Evolutionary conservation across 2,888 invertebrate species (phyloP).

Genomic region (Polydrusus pterygomalis): DNA sequence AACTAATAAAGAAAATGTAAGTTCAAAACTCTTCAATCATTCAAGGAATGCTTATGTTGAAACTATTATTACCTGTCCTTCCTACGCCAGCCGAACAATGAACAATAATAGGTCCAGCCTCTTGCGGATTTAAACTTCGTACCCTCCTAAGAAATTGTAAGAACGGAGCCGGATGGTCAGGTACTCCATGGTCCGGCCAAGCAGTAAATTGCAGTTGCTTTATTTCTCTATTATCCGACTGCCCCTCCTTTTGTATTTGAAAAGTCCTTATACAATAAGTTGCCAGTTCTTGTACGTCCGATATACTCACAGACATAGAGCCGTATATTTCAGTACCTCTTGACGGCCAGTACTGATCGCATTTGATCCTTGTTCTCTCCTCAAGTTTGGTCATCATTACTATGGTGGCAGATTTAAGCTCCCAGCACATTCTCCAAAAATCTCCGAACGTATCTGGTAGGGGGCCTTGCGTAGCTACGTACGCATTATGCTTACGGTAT

Average conservation of each 20-base stretch:
- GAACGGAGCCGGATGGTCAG: slow-evolving; percentile 99
- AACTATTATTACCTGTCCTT: slow-evolving; percentile 68
- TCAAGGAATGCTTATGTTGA: too few relatives aligned
- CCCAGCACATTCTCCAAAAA: slow-evolving; percentile 99
- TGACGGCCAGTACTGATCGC: slow-evolving; percentile 98
- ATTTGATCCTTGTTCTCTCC: slow-evolving; percentile 96
- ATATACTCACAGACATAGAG: slow-evolving; percentile 93
- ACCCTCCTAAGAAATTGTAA: slow-evolving; percentile 97
- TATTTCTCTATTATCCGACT: slow-evolving; percentile 92
- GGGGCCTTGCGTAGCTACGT: slow-evolving; percentile 99
- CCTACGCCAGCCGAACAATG: slow-evolving; percentile 88
- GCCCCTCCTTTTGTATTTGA: slow-evolving; percentile 87
- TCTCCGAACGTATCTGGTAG: slow-evolving; percentile 97
- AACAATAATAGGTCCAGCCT: slow-evolving; percentile 95
- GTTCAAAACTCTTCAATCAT: too few relatives aligned
- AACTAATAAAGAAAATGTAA: too few relatives aligned
- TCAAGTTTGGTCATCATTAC: slow-evolving; percentile 99
- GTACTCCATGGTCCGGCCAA: slow-evolving; percentile 99
- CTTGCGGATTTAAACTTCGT: slow-evolving; percentile 90
- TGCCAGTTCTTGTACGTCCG: slow-evolving; percentile 96
- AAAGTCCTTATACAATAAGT: slow-evolving; percentile 99
- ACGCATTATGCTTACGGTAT: slow-evolving; percentile 97
- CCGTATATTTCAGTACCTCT: slow-evolving; percentile 97
- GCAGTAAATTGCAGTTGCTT: slow-evolving; percentile 99
- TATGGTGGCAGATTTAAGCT: slow-evolving; percentile 93